These are phyloP conservation scores for Podarcis lilfordi DNA, from an alignment of 2,797 vertebrate genomes.

Conservation along the genomic window DNA sequence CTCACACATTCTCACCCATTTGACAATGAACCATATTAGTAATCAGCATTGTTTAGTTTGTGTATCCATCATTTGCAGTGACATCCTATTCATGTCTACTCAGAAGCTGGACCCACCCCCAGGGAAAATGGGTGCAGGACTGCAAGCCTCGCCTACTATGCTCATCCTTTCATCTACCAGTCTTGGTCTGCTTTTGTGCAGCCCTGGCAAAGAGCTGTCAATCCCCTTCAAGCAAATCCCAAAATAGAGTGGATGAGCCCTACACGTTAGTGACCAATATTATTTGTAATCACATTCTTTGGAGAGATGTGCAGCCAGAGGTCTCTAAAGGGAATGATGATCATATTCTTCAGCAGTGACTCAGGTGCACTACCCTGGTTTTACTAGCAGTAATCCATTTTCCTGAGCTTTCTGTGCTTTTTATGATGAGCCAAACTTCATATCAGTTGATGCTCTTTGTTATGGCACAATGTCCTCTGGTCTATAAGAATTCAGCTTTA, in stretches of 20 bases:
- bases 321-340: slow-evolving; percentile 6
- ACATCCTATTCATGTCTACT: not conserved
- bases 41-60: slow-evolving; percentile 8
- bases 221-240: slow-evolving; percentile 7
- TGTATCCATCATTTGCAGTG: not conserved
- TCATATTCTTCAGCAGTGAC: slow-evolving; percentile 7
- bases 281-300: slow-evolving; percentile 28
- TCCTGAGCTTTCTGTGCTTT: slow-evolving; percentile 1
- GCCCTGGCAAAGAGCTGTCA: not conserved
- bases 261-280: slow-evolving; percentile 14
- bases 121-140: not conserved
- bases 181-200: not conserved
- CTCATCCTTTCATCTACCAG: not conserved
- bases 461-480: slow-evolving; percentile 7
- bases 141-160: not conserved
- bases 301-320: not conserved
- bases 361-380: slow-evolving; percentile 11
- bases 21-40: not conserved
- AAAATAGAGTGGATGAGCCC: slow-evolving; percentile 42
- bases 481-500: slow-evolving; percentile 22
- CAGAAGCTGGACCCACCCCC: not conserved
- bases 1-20: not conserved
- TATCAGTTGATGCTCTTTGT: slow-evolving; percentile 19
- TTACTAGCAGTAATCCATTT: slow-evolving; percentile 40
- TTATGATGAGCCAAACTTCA: slow-evolving; percentile 19